Evolutionary conservation across 1,140 invertebrate genomes (phyloP), one percentile per base, ranked within the genome.

Genomic region (Camponotus vicinus): DNA sequence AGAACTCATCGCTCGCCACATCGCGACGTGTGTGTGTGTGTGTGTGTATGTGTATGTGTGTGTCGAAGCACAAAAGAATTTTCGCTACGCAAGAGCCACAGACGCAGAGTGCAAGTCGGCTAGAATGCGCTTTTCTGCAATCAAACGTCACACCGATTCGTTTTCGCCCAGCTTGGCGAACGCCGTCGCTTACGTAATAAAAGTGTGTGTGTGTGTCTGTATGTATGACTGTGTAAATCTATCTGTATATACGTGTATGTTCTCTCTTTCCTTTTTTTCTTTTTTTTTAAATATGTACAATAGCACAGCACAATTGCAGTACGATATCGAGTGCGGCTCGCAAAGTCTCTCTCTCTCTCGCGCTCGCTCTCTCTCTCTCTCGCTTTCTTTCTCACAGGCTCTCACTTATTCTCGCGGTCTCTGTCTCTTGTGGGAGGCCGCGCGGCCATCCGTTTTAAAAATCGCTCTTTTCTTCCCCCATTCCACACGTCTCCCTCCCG

Each of bases 231-330:
- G 13, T 80, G 45, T 82, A 37, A 73, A 40, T 77, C 71, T 64
- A 64, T 77, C 42, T 77, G 71, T 66, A 75, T 83, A 66, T 67
- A 42, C 63, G 69, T 84, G 34, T 63, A 49, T 85, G 59, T 84
- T 71, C 66, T 82, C 45, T 71, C 59, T 34, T 27, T 27, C 69
- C 59, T 42, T 42, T 40, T 63, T 82, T 66, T 85, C 79, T 67
- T 82, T 66, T 85, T 85, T 67, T 85, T 89, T 76, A 87, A 89
- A 84, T 94, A 91, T 93, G 82, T 94, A 94, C 93, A 94, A 94
- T 92, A 93, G 92, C 93, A 93, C 91, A 93, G 91, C 92, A 91
- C 92, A 91, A 93, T 92, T 92, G 87, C 92, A 89, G 86, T 90
- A 91, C 90, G 89, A 89, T 92, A 92, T 93, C 92, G 90, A 92